Evolutionary conservation across 1,140 invertebrate genomes (phyloP), one percentile per base, ranked within the genome.

Genomic region (Drosophila sucinea): DNA sequence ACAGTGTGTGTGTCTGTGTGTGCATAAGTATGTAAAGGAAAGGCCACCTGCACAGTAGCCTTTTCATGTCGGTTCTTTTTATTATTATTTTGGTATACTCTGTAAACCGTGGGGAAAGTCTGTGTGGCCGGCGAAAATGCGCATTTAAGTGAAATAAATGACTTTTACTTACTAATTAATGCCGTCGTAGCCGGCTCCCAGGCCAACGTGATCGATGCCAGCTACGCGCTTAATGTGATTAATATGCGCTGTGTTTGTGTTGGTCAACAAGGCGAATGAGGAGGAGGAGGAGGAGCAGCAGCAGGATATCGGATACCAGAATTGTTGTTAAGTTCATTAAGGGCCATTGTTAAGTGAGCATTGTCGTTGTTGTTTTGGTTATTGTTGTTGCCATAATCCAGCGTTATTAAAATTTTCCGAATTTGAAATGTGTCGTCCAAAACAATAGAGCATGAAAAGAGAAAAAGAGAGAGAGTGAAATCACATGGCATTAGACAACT

Each of bases 211-310:
- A 93, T 98, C 97, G 79, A 97, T 95, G 70, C 97, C 97, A 73
- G 96, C 96, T 68, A 97, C 94, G 83, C 96, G 95, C 79, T 95
- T 95, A 92, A 98, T 97, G 93, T 98, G 96, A 94, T 98, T 97
- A 92, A 98, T 98, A 93, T 98, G 97, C 81, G 97, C 97, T 98
- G 77, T 78, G 60, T 62, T 51, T 68, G 70, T 32, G 33, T 57
- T 38, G 27, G 60, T 38, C 68, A 67, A 66, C 71, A 73, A 40
- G 67, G 17, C 17, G 17, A 0, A 70, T 78, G 61, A 90, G 35
- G 17, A 38, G 65, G n/a, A 44, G 44, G 44, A 27, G 40, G 11
- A 27, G 44, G 44, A 44, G 41, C 63, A 62, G 65, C 67, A 74
- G 54, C 64, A 72, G 81, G 69, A 90, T 82, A 77, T 79, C 44